A percentile compares a stretch with the other conserved stretches of the same genome.
phyloP scores from a whole-genome alignment of 2,113 vertebrate genomes.

The Caranx ignobilis region DNA sequence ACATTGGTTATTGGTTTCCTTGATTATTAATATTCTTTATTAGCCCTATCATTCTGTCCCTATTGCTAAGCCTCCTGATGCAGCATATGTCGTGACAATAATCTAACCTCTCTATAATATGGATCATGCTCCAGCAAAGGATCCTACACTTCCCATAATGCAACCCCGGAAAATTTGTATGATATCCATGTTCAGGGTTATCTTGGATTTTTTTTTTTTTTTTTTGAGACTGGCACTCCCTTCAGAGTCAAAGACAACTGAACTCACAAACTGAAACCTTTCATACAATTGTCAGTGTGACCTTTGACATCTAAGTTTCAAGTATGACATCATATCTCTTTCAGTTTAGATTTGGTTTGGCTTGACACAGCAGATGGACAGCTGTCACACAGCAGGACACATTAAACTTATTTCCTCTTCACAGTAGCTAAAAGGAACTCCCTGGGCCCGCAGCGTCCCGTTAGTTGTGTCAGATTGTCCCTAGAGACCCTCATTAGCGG shows the following conservation, averaged over 20 bases:
- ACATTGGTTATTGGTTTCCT: too few relatives aligned
- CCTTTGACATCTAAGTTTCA: constrained; percentile 13
- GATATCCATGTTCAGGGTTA: neutral
- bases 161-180: neutral
- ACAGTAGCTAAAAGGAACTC: constrained; percentile 55
- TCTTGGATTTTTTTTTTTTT: neutral
- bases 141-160: neutral
- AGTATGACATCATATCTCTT: constrained; percentile 4
- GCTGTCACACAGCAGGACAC: constrained; percentile 48
- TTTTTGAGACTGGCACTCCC: too few relatives aligned
- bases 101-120: neutral
- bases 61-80: neutral
- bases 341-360: constrained; percentile 11
- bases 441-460: constrained; percentile 48
- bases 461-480: constrained; percentile 60
- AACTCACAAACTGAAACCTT: neutral
- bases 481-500: constrained; percentile 78
- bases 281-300: neutral
- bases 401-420: constrained; percentile 28
- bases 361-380: constrained; percentile 55
- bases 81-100: neutral
- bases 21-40: too few relatives aligned
- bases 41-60: too few relatives aligned
- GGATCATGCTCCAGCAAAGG: neutral
- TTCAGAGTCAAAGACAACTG: neutral